These are phyloP conservation scores for Lycopodina hypogea DNA, from an alignment of 37 sponge, comb jelly and placozoan species.

Conservation along the genomic window DNA sequence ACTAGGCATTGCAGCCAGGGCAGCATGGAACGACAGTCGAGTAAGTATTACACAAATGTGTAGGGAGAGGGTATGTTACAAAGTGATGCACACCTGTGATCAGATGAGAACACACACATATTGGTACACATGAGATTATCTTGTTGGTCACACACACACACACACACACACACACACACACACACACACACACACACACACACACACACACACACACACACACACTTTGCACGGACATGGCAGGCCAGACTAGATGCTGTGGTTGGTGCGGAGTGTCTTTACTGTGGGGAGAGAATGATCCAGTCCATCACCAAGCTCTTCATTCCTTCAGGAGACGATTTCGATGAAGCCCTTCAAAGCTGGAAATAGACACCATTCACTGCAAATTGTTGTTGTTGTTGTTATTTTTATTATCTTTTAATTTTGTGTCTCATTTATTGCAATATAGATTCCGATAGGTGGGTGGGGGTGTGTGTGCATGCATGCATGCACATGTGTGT, in stretches of 20 bases:
- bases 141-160: neutral
- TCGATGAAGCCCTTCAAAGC: neutral
- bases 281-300: constrained; percentile 91
- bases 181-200: neutral
- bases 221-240: neutral
- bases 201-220: neutral
- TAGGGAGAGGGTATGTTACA: too few species aligned
- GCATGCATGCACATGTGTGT: too few species aligned
- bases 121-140: neutral
- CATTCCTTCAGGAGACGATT: neutral
- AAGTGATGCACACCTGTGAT: too few species aligned
- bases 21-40: neutral
- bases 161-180: neutral
- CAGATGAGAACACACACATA: too few species aligned
- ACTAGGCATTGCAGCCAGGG: neutral
- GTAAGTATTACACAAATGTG: neutral
- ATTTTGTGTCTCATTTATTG: too few species aligned
- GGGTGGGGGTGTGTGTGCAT: too few species aligned
- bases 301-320: constrained; percentile 29
- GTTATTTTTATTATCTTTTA: too few species aligned
- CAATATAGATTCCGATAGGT: too few species aligned
- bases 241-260: constrained; percentile 79
- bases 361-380: too few species aligned
- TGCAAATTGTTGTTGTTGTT: too few species aligned
- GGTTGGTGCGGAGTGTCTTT: constrained; percentile 82